Base-by-base conservation (phyloP, 2,113 vertebrate genomes). In the Hyperoodon ampullatus region DNA sequence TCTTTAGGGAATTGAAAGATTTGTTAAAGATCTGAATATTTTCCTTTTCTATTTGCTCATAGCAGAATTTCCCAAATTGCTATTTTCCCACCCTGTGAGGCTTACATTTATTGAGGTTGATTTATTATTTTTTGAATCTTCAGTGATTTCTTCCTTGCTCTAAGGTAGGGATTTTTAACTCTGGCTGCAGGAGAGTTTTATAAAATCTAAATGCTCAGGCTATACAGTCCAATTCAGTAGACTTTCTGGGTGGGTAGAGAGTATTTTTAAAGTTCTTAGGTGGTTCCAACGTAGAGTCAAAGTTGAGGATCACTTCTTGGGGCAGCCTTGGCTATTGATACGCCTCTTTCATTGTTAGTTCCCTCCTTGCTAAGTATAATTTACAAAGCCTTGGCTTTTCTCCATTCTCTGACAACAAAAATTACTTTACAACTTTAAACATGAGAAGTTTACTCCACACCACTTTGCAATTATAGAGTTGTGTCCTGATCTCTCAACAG, bases 161-260 rank as follows among this genome's bases (percentile, higher is more conserved):
- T 35, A 70, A 85, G 78, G 42, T 68, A 80, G 55, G 85, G n/a
- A 39, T 81, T 92, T 86, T 84, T 65, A 96, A 94, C 82, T 15
- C 0, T 47, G 33, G 15, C 24, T 42, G 6, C 35, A 58, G 12
- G 12, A n/a, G 30, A 83, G 53, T 53, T 58, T 93, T 81, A 53
- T 9, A 86, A 93, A 68, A 80, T 63, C 30, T 13, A 61, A 60
- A 61, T 70, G 47, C 26, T 61, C 39, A 78, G 61, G 71, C 80
- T 65, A 2, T 35, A 12, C n/a, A 65, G 65, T 8, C 53, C 63
- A 87, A 8, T n/a, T 66, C 14, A 4, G 23, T 58, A 60, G 50
- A 66, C 71, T 68, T 2, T 33, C n/a, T 44, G 60, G 61, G 35
- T 8, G 9, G 63, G 61, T 33, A 66, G 39, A 18, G 30, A 21